A percentile compares a stretch with the other conserved stretches of the same genome.
These are phyloP conservation scores for Parotocinclus haroldoi DNA, from an alignment of 2,797 vertebrate species.

Conservation along the genomic window DNA sequence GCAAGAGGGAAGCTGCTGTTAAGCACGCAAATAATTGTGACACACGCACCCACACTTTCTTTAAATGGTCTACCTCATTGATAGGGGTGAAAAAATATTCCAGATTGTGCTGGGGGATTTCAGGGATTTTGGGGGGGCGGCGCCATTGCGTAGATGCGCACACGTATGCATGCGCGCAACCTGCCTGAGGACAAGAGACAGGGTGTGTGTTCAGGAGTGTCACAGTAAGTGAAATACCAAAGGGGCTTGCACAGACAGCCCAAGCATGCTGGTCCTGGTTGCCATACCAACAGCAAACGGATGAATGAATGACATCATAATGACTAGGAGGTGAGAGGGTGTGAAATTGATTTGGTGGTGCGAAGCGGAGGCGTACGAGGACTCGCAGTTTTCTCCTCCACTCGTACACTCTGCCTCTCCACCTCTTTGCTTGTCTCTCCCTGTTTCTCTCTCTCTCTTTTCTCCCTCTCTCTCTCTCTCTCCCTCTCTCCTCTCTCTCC, in stretches of 20 bases:
- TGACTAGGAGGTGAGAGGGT: constrained; percentile 84
- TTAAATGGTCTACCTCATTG: too few species aligned
- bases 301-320: constrained; percentile 91
- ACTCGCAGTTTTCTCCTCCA: constrained; percentile 65
- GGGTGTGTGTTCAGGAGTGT: constrained; percentile 36
- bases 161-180: neutral
- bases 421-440: constrained; percentile 14
- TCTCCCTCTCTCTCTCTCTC: constrained; percentile 25
- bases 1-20: constrained; percentile 1
- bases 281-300: constrained; percentile 85
- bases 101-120: too few species aligned
- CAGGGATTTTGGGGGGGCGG: too few species aligned
- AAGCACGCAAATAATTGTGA: neutral
- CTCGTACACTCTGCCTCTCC: constrained; percentile 44
- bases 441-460: constrained; percentile 44
- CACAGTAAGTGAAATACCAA: constrained; percentile 48
- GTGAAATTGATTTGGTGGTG: constrained; percentile 92
- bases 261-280: constrained; percentile 77
- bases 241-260: constrained; percentile 42
- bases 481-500: constrained; percentile 17
- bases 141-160: neutral
- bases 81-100: too few species aligned
- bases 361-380: constrained; percentile 72
- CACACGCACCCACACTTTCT: neutral
- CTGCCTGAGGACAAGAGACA: constrained; percentile 4